Evolutionary conservation across 2,888 invertebrate genomes (phyloP).

Genomic region (Drosophila fulvimacula): DNA sequence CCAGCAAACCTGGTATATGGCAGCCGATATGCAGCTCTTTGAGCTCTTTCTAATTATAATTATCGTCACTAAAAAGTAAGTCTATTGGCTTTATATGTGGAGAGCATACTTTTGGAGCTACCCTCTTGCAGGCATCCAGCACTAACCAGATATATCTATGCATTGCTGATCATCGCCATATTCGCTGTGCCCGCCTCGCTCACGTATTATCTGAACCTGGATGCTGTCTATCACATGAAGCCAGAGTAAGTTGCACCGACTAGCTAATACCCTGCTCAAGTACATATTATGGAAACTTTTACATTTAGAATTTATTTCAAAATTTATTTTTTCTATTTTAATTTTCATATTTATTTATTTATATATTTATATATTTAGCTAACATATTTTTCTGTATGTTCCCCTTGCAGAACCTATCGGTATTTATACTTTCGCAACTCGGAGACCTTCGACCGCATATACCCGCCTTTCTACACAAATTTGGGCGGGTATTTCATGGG

Average conservation of each 20-base stretch:
- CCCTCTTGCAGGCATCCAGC: constrained; percentile 59
- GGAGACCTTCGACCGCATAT: constrained; percentile 72
- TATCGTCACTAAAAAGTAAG: constrained; percentile 76
- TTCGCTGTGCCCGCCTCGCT: constrained; percentile 62
- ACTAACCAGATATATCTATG: constrained; percentile 46
- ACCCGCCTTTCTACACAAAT: constrained; percentile 82
- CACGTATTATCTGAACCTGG: constrained; percentile 72
- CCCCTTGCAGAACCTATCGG: constrained; percentile 72
- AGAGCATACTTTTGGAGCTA: not conserved
- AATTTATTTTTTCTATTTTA: not conserved
- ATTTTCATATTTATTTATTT: not conserved
- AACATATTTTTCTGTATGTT: not conserved
- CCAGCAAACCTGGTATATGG: constrained; percentile 83
- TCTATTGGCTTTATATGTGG: not conserved
- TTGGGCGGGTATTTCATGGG: constrained; percentile 82
- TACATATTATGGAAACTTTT: not conserved
- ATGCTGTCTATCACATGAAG: constrained; percentile 73
- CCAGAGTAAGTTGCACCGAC: constrained; percentile 72
- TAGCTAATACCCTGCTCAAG: not conserved
- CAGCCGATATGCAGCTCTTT: constrained; percentile 82
- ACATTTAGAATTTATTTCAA: not conserved
- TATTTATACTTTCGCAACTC: constrained; percentile 76
- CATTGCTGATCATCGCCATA: constrained; percentile 30
- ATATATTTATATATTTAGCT: not conserved
- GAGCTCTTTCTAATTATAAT: constrained; percentile 71